Percentiles rank a stretch among this genome's conserved stretches.
Conservation (phyloP, 1,140 invertebrate genomes). For the Hestina assimilis region DNA sequence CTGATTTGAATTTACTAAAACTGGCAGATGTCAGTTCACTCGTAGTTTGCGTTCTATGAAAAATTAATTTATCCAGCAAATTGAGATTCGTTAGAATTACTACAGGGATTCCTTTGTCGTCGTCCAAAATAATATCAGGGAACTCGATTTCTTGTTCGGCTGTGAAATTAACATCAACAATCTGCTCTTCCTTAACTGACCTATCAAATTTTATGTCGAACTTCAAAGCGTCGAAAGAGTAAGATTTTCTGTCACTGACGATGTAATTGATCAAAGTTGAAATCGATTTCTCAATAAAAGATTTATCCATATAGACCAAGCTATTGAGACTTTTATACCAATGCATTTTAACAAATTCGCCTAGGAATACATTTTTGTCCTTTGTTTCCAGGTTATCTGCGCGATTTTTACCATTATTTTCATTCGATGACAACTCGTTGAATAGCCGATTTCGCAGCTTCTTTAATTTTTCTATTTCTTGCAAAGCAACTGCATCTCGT, state of each 20-base stretch:
- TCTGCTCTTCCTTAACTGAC: constrained; percentile 22
- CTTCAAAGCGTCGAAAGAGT: constrained; percentile 36
- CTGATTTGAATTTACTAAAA: constrained; percentile 39
- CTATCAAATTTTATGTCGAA: constrained; percentile 29
- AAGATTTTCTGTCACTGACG: constrained; percentile 30
- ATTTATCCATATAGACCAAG: constrained; percentile 9
- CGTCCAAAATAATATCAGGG: constrained; percentile 39
- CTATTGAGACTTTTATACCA: constrained; percentile 35
- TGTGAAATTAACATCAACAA: constrained; percentile 32
- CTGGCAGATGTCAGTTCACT: constrained; percentile 25
- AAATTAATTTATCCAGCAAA: constrained; percentile 40
- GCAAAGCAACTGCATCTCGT: constrained; percentile 17
- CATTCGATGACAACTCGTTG: constrained; percentile 12
- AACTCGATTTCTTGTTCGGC: constrained; percentile 37
- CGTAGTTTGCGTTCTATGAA: constrained; percentile 15
- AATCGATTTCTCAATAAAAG: constrained; percentile 36
- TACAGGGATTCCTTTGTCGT: constrained; percentile 40
- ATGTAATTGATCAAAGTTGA: constrained; percentile 41
- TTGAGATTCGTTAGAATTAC: constrained; percentile 28
- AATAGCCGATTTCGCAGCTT: constrained; percentile 31
- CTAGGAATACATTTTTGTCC: constrained; percentile 27
- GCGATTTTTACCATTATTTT: background rate
- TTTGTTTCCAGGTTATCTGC: constrained; percentile 23
- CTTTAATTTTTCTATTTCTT: constrained; percentile 36
- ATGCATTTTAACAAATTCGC: constrained; percentile 26